Base-by-base conservation (phyloP, 2,888 invertebrate species). In the Notodonta dromedarius region DNA sequence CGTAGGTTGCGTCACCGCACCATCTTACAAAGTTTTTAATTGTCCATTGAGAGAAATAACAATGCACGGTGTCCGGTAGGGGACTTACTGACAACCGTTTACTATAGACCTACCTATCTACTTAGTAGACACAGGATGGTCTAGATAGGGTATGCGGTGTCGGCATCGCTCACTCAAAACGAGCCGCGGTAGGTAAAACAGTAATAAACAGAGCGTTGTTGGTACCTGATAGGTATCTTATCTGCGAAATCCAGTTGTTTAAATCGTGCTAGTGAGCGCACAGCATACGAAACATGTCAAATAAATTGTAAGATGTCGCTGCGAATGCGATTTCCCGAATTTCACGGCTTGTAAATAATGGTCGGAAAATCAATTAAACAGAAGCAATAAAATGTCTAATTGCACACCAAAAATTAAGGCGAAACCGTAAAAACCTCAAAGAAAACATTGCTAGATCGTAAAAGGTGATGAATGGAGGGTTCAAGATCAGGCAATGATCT, bases 381-480 rank as follows among this genome's bases (percentile, higher is more conserved):
- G 64, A 59, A 78, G 75, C 80, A 75, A 83, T 86, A 85, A 88
- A 82, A 82, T 71, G 71, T 85, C 77, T 85, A 84, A 84, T 85
- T 85, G 82, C 82, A 80, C 78, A 84, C 82, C 79, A 84, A 84
- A 86, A 87, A 89, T 88, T 89, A 86, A 89, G 85, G 86, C 82
- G 83, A 88, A 90, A 87, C 88, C 84, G 83, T 90, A 83, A 89
- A 83, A 87, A 86, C 86, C 86, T 78, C 87, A 87, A 87, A 86
- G 83, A 82, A 86, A 85, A 85, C 80, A 84, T 78, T 60, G 77
- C 75, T 75, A 78, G 78, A 76, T 89, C 89, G 88, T 90, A 89
- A 90, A 91, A 78, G 75, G 87, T 88, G 88, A 90, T 90, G 89
- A 90, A 91, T 90, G 88, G 87, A 88, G 82, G 85, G 87, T 89